Evolutionary conservation across 2,113 vertebrate genomes (phyloP).

Genomic region (Neolamprologus tretocephalus): DNA sequence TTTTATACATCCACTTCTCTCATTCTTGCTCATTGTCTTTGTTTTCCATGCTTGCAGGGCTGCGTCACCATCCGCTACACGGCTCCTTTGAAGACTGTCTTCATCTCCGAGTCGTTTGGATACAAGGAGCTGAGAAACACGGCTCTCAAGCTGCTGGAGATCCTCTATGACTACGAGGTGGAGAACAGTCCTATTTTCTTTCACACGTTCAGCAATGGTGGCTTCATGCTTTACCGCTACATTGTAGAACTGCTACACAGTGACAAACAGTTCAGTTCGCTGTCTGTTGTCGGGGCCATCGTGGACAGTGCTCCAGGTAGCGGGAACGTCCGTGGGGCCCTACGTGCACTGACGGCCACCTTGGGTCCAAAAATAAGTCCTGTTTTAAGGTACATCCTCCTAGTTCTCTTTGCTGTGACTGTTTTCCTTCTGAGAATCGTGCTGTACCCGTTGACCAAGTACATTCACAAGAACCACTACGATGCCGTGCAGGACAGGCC

Average conservation of each 20-base stretch:
- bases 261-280: slow-evolving; percentile 71
- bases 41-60: slow-evolving; percentile 68
- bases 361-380: slow-evolving; percentile 67
- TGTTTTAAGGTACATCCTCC: slow-evolving; percentile 69
- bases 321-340: slow-evolving; percentile 76
- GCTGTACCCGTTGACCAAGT: slow-evolving; percentile 82
- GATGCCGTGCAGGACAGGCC: slow-evolving; percentile 75
- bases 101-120: slow-evolving; percentile 87
- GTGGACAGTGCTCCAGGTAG: slow-evolving; percentile 90
- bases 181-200: slow-evolving; percentile 87
- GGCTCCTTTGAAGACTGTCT: slow-evolving; percentile 83
- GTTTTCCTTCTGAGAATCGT: slow-evolving; percentile 74
- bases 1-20: background rate
- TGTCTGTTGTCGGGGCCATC: slow-evolving; percentile 79
- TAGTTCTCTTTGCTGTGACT: slow-evolving; percentile 69
- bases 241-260: slow-evolving; percentile 76
- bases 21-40: background rate
- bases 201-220: slow-evolving; percentile 92
- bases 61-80: slow-evolving; percentile 89
- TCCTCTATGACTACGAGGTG: slow-evolving; percentile 85
- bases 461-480: slow-evolving; percentile 85
- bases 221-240: slow-evolving; percentile 95
- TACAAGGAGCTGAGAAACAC: slow-evolving; percentile 79
- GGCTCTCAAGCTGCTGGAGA: slow-evolving; percentile 82
- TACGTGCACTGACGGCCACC: slow-evolving; percentile 77